These are phyloP conservation scores for Scolopax bukidnonensis DNA, from an alignment of 2,797 vertebrate genomes.

Conservation along the genomic window DNA sequence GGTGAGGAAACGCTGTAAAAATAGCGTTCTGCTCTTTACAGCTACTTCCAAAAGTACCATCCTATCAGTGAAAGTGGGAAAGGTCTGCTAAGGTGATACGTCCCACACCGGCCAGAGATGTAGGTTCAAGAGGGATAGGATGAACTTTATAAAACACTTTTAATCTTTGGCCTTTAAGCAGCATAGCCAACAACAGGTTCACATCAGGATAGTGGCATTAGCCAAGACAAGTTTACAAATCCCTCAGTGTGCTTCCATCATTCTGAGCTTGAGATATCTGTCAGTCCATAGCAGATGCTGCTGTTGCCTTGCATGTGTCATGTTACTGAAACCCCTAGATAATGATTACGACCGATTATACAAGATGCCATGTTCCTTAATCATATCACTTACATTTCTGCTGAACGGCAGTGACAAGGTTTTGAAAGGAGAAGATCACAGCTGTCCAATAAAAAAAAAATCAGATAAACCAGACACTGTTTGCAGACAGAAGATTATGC, in stretches of 20 bases:
- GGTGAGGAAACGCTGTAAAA: neutral
- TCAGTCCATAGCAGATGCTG: conserved; percentile 73
- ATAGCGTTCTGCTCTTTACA: conserved; percentile 32
- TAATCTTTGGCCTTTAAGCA: conserved; percentile 68
- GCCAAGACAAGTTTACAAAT: conserved; percentile 56
- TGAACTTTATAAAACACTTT: conserved; percentile 60
- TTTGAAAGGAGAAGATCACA: conserved; percentile 80
- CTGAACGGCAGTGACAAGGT: conserved; percentile 75
- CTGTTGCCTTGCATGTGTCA: conserved; percentile 66
- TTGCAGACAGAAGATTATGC: conserved; percentile 56
- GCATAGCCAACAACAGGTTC: conserved; percentile 60
- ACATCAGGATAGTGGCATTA: conserved; percentile 57
- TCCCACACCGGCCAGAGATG: neutral
- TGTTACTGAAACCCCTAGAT: conserved; percentile 73
- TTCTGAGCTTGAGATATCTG: conserved; percentile 54
- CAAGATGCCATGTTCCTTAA: conserved; percentile 78
- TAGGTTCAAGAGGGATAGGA: neutral
- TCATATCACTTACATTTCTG: conserved; percentile 78
- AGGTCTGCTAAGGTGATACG: neutral
- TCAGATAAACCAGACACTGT: conserved; percentile 69
- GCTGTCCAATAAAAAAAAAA: conserved; percentile 72
- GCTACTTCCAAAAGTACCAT: neutral
- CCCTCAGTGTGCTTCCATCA: conserved; percentile 58
- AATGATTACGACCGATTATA: conserved; percentile 78
- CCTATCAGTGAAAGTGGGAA: conserved; percentile 47